Conservation (phyloP, 2,888 invertebrate species). For the Vanessa cardui region DNA sequence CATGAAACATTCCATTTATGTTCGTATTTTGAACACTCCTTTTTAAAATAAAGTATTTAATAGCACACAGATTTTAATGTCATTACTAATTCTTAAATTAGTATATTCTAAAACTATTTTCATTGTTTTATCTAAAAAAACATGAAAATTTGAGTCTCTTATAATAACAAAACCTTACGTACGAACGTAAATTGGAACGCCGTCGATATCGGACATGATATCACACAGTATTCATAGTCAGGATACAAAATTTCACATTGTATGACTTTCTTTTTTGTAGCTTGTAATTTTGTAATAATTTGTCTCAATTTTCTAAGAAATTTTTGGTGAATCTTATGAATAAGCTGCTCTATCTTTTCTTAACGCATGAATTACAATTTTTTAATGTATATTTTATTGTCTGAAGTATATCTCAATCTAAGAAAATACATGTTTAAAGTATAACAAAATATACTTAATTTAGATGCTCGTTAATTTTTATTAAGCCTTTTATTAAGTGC, state of each 20-base stretch:
- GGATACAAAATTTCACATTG: constrained; percentile 4
- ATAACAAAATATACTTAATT: no score
- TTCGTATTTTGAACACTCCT: constrained; percentile 10
- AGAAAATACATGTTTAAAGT: no score
- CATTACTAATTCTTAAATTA: background rate
- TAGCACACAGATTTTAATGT: background rate
- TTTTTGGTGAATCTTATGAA: no score
- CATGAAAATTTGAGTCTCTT: background rate
- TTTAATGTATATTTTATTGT: no score
- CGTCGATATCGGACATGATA: constrained; percentile 59
- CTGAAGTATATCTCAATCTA: no score
- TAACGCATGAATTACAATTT: no score
- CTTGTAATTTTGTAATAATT: background rate
- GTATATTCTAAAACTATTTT: background rate
- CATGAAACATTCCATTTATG: constrained; percentile 60
- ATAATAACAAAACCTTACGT: constrained; percentile 3
- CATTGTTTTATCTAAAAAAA: background rate
- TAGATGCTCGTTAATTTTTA: no score
- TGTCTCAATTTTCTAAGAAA: no score
- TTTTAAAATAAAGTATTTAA: background rate
- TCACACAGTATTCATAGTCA: constrained; percentile 56
- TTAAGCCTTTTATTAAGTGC: no score
- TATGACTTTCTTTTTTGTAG: background rate
- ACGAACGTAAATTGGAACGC: constrained; percentile 69
- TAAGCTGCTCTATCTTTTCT: no score